A percentile compares a stretch with the other conserved stretches of the same genome.
Evolutionary conservation across 2,797 vertebrate species (phyloP).

Genomic region (Semaprochilodus insignis): DNA sequence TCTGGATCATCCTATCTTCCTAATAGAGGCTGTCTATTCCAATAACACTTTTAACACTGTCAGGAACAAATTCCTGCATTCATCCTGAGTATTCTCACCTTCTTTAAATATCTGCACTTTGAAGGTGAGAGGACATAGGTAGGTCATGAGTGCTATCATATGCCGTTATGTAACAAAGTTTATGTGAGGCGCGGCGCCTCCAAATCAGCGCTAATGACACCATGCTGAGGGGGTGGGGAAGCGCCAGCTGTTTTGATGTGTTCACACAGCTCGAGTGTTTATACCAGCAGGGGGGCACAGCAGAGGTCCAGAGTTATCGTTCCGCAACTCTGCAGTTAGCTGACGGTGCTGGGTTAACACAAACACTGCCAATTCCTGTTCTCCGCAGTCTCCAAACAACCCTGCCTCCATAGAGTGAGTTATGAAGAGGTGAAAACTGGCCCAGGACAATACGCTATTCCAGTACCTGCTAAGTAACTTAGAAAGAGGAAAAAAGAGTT

Average conservation of each 20-base stretch:
- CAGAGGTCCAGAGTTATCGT: neutral
- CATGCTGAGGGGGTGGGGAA: neutral
- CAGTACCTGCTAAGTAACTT: neutral
- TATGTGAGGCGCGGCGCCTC: neutral
- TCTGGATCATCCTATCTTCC: neutral
- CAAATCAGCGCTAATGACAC: conserved; percentile 9
- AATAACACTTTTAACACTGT: neutral
- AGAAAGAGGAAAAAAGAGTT: neutral
- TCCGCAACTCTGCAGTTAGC: neutral
- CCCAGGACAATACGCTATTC: neutral
- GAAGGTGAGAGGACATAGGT: conserved; percentile 13
- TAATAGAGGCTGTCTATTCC: neutral
- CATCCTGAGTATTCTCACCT: conserved; percentile 16
- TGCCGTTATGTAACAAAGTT: conserved; percentile 1
- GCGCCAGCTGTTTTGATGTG: conserved; percentile 29
- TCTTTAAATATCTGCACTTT: conserved; percentile 39
- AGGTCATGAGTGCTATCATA: conserved; percentile 6
- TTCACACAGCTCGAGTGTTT: conserved; percentile 23
- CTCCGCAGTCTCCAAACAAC: neutral
- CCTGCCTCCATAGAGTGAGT: neutral
- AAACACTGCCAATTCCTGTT: neutral
- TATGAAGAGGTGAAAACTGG: neutral
- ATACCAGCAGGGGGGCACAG: conserved; percentile 24
- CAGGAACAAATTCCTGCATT: neutral
- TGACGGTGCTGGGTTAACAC: neutral